Evolutionary conservation across 2,888 invertebrate species (phyloP).

Genomic region (Calephelis perditalis): DNA sequence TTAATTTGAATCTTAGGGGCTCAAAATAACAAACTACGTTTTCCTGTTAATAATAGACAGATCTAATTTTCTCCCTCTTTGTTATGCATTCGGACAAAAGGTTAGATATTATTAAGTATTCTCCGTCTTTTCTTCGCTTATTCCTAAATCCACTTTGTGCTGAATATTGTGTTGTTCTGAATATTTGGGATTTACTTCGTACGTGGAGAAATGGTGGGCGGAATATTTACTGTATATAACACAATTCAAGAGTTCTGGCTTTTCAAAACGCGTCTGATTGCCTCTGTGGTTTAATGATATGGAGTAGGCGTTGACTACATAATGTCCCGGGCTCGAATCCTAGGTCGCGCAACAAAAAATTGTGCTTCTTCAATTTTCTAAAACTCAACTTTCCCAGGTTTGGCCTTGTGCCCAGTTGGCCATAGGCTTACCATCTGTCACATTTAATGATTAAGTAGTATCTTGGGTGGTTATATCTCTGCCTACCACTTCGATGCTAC

Average conservation of each 20-base stretch:
- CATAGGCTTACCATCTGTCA: too few species aligned
- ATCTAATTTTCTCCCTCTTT: slow-evolving; percentile 24
- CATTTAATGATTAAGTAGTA: too few species aligned
- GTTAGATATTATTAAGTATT: slow-evolving; percentile 21
- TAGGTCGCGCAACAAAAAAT: background rate
- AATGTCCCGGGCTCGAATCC: background rate
- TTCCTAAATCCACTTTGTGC: background rate
- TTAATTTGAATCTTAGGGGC: too few species aligned
- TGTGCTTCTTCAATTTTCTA: too few species aligned
- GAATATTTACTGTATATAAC: too few species aligned
- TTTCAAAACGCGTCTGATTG: background rate
- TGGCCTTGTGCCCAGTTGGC: too few species aligned
- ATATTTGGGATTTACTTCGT: background rate
- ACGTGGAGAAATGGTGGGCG: background rate
- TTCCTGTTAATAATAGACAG: slow-evolving; percentile 43
- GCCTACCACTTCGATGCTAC: too few species aligned
- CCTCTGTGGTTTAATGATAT: background rate
- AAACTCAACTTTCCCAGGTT: too few species aligned
- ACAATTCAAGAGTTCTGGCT: too few species aligned
- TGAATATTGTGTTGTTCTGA: background rate
- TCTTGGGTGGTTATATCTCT: too few species aligned
- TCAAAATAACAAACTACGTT: background rate
- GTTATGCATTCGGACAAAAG: slow-evolving; percentile 23
- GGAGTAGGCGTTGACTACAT: background rate
- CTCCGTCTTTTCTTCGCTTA: background rate